Evolutionary conservation across 1,140 invertebrate genomes (phyloP).

Genomic region (Dendrolimus kikuchii): DNA sequence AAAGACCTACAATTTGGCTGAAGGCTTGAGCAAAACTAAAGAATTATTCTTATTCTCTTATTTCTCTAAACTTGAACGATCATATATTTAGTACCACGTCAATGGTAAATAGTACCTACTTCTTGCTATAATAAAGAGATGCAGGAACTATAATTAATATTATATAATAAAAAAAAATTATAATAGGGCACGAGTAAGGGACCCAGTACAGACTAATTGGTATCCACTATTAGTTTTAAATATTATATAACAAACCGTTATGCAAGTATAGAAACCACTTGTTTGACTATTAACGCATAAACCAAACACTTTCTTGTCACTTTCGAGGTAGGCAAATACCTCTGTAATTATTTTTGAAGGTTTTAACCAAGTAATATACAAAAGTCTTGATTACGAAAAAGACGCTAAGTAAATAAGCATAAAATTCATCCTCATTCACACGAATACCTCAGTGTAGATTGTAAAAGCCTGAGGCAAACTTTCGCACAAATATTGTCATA

Average conservation of each 20-base stretch:
- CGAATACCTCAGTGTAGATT: conserved; percentile 3
- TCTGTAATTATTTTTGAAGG: no score
- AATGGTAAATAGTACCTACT: no score
- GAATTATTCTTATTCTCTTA: no score
- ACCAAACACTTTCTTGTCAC: conserved; percentile 22
- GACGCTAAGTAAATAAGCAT: not conserved
- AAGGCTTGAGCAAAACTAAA: no score
- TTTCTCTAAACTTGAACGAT: no score
- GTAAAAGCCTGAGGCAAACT: conserved; percentile 23
- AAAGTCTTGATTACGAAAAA: no score
- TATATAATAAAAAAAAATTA: no score
- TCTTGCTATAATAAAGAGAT: no score
- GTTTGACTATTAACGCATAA: conserved; percentile 12
- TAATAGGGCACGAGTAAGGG: no score
- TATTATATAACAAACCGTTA: conserved; percentile 7
- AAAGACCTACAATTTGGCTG: no score
- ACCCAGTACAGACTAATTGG: conserved; percentile 1
- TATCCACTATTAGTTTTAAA: conserved; percentile 5
- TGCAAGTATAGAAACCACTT: conserved; percentile 8
- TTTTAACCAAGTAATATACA: not conserved
- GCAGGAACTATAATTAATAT: no score
- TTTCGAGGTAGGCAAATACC: conserved; percentile 20
- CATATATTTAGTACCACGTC: no score
- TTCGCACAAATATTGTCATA: conserved; percentile 41
- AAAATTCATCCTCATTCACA: not conserved